These are phyloP conservation scores for Leptodirus hochenwartii DNA, from an alignment of 2,888 invertebrate genomes.

Conservation along the genomic window DNA sequence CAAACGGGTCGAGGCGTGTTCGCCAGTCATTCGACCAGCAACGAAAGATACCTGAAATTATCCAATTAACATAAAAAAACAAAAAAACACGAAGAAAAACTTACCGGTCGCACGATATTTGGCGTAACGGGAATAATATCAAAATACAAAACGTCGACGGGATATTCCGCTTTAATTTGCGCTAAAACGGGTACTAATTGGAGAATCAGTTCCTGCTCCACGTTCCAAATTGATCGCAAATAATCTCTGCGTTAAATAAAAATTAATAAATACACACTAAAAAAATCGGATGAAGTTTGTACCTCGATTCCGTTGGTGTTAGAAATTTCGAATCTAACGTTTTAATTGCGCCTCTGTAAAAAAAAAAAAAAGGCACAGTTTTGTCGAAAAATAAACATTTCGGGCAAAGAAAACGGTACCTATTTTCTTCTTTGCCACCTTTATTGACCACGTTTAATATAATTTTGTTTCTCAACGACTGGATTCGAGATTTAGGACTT, in stretches of 20 bases:
- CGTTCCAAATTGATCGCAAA: conserved; percentile 43
- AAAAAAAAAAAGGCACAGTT: no score
- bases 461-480: conserved; percentile 39
- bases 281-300: conserved; percentile 5
- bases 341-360: background rate
- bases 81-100: conserved; percentile 9
- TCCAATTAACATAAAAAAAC: conserved; percentile 3
- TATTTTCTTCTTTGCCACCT: no score
- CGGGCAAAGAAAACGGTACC: no score
- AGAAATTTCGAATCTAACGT: conserved; percentile 18
- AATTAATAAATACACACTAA: background rate
- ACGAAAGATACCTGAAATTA: conserved; percentile 29
- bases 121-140: conserved; percentile 74
- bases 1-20: conserved; percentile 58
- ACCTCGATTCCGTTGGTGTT: conserved; percentile 22
- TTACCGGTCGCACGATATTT: conserved; percentile 63
- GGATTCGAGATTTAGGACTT: conserved; percentile 32
- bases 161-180: conserved; percentile 30
- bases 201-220: conserved; percentile 48
- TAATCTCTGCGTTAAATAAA: conserved; percentile 13
- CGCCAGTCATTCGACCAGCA: conserved; percentile 45
- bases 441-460: no score
- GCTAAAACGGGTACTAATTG: conserved; percentile 53
- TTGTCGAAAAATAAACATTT: no score
- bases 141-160: conserved; percentile 76